Evolutionary conservation across 2,113 vertebrate genomes (phyloP).

Genomic region (Dendrocopos noguchii): DNA sequence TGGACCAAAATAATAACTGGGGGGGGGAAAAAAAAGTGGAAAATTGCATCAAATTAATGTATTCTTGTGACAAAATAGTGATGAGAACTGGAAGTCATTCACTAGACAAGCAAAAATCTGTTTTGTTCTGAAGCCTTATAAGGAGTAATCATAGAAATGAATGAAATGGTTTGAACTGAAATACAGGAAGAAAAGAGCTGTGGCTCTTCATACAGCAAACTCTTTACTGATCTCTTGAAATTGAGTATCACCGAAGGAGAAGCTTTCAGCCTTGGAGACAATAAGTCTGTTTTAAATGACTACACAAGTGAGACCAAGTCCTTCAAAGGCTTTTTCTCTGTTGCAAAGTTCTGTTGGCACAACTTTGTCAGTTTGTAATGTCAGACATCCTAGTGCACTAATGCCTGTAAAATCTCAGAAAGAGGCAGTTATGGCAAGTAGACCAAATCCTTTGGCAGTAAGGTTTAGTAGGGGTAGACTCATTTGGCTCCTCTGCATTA

Average conservation of each 20-base stretch:
- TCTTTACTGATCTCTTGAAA: slow-evolving; percentile 5
- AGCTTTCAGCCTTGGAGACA: slow-evolving; percentile 28
- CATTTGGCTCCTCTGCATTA: not conserved
- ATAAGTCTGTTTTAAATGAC: not conserved
- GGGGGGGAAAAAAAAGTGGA: not conserved
- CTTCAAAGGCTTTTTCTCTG: not conserved
- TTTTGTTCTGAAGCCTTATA: not conserved
- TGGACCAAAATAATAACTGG: slow-evolving; percentile 17
- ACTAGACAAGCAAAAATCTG: slow-evolving; percentile 28
- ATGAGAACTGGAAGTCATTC: not conserved
- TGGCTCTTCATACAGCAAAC: not conserved
- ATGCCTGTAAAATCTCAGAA: not conserved
- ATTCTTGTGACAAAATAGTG: slow-evolving; percentile 6
- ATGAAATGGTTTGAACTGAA: slow-evolving; percentile 18
- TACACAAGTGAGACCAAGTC: not conserved
- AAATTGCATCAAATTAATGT: not conserved
- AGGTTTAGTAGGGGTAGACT: not conserved
- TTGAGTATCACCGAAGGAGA: slow-evolving; percentile 17
- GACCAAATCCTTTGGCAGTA: not conserved
- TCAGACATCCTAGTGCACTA: not conserved
- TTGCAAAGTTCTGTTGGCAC: not conserved
- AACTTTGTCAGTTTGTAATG: not conserved
- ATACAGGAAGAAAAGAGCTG: slow-evolving; percentile 14
- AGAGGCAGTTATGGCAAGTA: not conserved
- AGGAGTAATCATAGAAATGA: not conserved